Evolutionary conservation across 1,140 invertebrate species (phyloP).

Genomic region (Formica selysi): DNA sequence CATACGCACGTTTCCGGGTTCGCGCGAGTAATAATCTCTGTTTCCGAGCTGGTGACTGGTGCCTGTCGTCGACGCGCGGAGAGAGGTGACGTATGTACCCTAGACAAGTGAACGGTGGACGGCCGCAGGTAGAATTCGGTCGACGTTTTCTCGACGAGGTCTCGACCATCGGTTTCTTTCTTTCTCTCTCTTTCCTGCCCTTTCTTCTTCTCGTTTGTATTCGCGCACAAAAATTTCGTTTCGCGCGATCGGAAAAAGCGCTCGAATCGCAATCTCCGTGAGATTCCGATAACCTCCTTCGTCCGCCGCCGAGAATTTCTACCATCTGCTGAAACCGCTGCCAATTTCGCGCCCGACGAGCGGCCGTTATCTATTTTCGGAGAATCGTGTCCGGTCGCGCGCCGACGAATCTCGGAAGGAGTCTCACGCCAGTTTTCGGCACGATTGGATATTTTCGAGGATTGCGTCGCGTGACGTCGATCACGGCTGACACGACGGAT

Average conservation of each 20-base stretch:
- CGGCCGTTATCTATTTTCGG: slow-evolving; percentile 53
- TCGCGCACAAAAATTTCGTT: background rate
- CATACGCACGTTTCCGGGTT: slow-evolving; percentile 11
- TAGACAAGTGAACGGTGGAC: background rate
- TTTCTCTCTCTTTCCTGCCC: background rate
- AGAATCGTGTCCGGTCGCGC: background rate
- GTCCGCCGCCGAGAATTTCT: slow-evolving; percentile 14
- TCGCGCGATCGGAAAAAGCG: background rate
- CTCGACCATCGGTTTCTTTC: background rate
- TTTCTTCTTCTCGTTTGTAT: background rate
- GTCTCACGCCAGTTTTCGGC: background rate
- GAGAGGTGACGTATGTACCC: background rate
- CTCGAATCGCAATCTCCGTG: background rate
- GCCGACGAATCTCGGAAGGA: slow-evolving; percentile 17
- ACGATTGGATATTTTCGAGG: slow-evolving; percentile 50
- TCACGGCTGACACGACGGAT: background rate
- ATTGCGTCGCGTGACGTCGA: slow-evolving; percentile 50
- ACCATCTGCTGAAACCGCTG: slow-evolving; percentile 50
- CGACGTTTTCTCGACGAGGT: slow-evolving; percentile 12
- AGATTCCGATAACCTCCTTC: slow-evolving; percentile 15
- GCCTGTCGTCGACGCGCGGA: background rate
- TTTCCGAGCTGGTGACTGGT: background rate
- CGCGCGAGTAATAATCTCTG: background rate
- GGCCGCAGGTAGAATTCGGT: slow-evolving; percentile 10
- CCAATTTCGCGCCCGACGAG: slow-evolving; percentile 35